Evolutionary conservation across 2,797 vertebrate genomes (phyloP).

Genomic region (Ambastaia sidthimunki): DNA sequence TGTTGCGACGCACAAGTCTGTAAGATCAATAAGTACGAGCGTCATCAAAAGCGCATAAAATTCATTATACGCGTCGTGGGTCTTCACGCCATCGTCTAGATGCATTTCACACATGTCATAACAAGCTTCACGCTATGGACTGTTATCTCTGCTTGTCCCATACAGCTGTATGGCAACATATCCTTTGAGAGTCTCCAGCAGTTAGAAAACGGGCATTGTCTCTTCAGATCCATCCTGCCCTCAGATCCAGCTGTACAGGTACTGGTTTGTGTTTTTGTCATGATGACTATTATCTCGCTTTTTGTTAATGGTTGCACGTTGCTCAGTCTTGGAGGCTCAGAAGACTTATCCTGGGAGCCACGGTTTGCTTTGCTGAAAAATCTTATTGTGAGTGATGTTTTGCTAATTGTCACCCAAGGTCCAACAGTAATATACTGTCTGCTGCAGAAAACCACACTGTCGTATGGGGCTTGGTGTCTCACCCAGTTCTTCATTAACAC

Average conservation of each 20-base stretch:
- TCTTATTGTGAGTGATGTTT: slow-evolving; percentile 67
- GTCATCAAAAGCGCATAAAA: background rate
- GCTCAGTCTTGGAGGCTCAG: slow-evolving; percentile 52
- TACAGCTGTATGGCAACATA: background rate
- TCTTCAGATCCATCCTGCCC: slow-evolving; percentile 62
- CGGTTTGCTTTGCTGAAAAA: slow-evolving; percentile 66
- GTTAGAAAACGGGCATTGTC: slow-evolving; percentile 43
- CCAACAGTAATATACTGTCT: slow-evolving; percentile 65
- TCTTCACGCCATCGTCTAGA: background rate
- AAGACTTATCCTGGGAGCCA: slow-evolving; percentile 69
- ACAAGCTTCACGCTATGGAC: background rate
- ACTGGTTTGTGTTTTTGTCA: slow-evolving; percentile 51
- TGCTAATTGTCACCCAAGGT: slow-evolving; percentile 63
- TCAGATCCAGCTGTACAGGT: background rate
- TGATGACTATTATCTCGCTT: slow-evolving; percentile 60
- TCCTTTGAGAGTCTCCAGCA: background rate
- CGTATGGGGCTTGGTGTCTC: slow-evolving; percentile 64
- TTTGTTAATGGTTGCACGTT: slow-evolving; percentile 58
- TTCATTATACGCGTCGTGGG: background rate
- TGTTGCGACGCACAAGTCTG: background rate
- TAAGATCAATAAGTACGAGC: background rate
- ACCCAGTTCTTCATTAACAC: slow-evolving; percentile 64
- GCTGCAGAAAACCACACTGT: slow-evolving; percentile 55
- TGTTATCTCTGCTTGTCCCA: background rate
- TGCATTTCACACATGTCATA: background rate